Base-by-base conservation (phyloP, 1,140 invertebrate genomes). In the Xylocopa sonorina region DNA sequence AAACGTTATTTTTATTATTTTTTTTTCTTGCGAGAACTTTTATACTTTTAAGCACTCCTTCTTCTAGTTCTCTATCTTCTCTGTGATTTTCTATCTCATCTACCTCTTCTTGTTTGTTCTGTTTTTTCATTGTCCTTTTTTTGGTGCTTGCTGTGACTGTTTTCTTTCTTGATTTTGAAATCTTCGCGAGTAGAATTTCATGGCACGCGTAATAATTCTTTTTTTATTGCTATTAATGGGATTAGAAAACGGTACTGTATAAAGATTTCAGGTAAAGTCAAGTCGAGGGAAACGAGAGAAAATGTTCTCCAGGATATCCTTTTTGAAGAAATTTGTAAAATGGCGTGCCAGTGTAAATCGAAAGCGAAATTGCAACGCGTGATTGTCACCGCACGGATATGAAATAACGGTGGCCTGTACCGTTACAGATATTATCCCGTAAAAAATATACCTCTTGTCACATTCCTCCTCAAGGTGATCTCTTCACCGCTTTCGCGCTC, bases 381-480 rank as follows among this genome's bases (percentile, higher is more conserved):
- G 43, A 43, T 57, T 34, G 29, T 46, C 29, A 14, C n/a, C 1
- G 50, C 43, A 60, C 60, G 64, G 43, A 69, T 69, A 77, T 69
- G 64, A 32, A 18, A 5, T 69, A 77, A 68, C 51, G 63, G 41
- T 48, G 34, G 7, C 3, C 24, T 48, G 53, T 50, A 67, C 60
- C 60, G 62, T 66, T 76, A 55, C 43, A 57, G 74, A 60, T 77
- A n/a, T 34, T 67, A 76, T 76, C 74, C 27, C 5, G n/a, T 34
- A 3, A 58, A 55, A 48, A 68, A 55, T 32, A n/a, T 55, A n/a
- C 48, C 21, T 16, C 27, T 69, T 60, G 57, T 77, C 66, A 41
- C 75, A 77, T 77, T 69, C 66, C 51, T 48, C 32, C 50, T 69
- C 75, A 77, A 77, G 75, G 75, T 77, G 64, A 77, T 77, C 66